Evolutionary conservation across 2,113 vertebrate species (phyloP), one percentile per base, ranked within the genome.

Genomic region (Thalassarche chlororhynchos): DNA sequence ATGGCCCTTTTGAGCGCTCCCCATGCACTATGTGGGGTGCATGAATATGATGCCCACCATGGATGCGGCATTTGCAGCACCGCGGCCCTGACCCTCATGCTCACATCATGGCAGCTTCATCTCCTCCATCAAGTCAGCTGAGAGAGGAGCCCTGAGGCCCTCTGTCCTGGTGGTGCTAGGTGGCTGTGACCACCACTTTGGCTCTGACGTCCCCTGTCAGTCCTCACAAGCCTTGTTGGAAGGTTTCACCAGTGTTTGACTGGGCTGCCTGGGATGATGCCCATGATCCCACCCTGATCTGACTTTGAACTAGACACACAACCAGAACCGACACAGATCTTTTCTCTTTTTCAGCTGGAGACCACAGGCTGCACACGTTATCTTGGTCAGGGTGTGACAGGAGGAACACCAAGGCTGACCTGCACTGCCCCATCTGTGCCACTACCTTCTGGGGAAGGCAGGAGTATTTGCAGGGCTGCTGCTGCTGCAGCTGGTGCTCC

Each of bases 31-130:
- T 3, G 2, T 2, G 4, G 31, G 40, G 7, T 9, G 5, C 34
- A 17, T 8, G 17, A 58, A n/a, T 3, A 25, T 0, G 1, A 23
- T 17, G 25, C 14, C 38, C 23, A n/a, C 17, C 23, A 14, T 0
- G 5, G 17, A 21, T 1, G 26, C 9, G 23, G 32, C n/a, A 20
- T 3, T 8, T 61, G 23, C 51, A 61, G 62, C 47, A 24, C 47
- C 0, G 1, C 1, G 5, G 65, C 44, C 32, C 72, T 55, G 51
- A 4, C 42, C 28, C 26, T 38, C 24, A 10, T 14, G 17, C 2
- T 42, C 9, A 9, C 46, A 34, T 10, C 3, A 0, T 1, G 17
- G n/a, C 52, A 71, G 29, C 65, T 65, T 70, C 10, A 0, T n/a
- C 31, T 81, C 23, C 25, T 69, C 62, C 49, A 15, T 16, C 1